Percentiles rank a stretch among this genome's conserved stretches.
Conservation (phyloP, 2,113 vertebrate genomes). For the Chroicocephalus ridibundus region DNA sequence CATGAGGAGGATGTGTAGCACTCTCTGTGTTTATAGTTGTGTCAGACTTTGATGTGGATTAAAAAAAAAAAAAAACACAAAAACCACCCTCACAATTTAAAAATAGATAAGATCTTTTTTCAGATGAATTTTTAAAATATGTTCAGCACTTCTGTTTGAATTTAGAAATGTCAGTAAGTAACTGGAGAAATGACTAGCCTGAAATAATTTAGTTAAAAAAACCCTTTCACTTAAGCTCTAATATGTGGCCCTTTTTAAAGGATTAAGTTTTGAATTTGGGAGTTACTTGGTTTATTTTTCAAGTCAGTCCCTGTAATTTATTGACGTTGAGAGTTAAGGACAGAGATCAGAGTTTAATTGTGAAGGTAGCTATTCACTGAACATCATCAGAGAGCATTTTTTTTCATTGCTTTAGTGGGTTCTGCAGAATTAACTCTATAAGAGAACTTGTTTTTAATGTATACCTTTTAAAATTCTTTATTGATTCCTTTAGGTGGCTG, state of each 20-base stretch:
- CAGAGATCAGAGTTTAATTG: background rate
- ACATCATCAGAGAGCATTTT: background rate
- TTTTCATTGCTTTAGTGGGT: background rate
- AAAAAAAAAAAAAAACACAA: background rate
- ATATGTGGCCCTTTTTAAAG: background rate
- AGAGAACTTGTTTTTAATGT: background rate
- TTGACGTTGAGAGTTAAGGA: background rate
- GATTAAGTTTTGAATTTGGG: background rate
- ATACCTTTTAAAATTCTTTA: background rate
- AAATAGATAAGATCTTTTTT: background rate
- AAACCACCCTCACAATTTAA: background rate
- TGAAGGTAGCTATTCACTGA: background rate
- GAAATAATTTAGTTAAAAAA: background rate
- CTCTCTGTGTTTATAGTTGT: background rate
- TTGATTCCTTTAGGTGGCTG: background rate
- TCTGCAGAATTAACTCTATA: background rate
- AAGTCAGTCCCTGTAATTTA: background rate
- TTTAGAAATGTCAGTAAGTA: background rate
- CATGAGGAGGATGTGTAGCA: background rate
- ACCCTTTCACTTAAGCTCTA: background rate
- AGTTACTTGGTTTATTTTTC: background rate
- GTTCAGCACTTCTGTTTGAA: background rate
- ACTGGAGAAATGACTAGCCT: background rate
- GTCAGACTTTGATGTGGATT: background rate
- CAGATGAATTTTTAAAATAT: background rate